phyloP scores from a whole-genome alignment of 2,113 vertebrate species.

The Parotia lawesii region DNA sequence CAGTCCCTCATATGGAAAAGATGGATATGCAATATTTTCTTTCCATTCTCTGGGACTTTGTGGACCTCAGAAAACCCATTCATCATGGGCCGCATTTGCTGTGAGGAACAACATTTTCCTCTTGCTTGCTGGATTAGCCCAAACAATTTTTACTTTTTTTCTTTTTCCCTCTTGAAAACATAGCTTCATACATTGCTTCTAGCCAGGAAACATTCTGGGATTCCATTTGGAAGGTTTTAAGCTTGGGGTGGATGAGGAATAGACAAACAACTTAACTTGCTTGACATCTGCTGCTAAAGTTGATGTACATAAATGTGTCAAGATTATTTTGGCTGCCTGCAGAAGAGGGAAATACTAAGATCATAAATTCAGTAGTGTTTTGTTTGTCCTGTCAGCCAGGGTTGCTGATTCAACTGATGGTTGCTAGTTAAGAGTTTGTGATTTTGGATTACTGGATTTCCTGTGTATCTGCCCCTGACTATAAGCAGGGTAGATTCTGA shows the following conservation, averaged over 20 bases:
- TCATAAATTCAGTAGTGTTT: not conserved
- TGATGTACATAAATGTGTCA: not conserved
- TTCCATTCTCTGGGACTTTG: not conserved
- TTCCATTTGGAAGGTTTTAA: slow-evolving; percentile 27
- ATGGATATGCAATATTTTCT: not conserved
- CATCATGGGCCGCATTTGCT: not conserved
- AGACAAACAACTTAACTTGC: slow-evolving; percentile 8
- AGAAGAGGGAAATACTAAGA: not conserved
- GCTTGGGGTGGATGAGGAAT: not conserved
- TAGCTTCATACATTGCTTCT: not conserved
- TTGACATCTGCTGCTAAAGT: slow-evolving; percentile 25
- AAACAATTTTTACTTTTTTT: not conserved
- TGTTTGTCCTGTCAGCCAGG: not conserved
- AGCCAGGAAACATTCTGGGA: not conserved
- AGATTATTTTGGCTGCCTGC: slow-evolving; percentile 19
- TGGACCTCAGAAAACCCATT: not conserved
- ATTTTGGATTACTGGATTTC: not conserved
- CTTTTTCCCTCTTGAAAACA: not conserved
- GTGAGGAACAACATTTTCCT: not conserved
- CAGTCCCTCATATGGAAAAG: not conserved
- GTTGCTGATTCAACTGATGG: not conserved
- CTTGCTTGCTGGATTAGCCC: not conserved
- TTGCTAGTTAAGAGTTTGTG: not conserved
- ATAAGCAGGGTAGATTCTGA: not conserved
- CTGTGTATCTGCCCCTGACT: not conserved